Percentiles rank a stretch among this genome's conserved stretches.
These are phyloP conservation scores for Rhizoglyphus robini DNA, from an alignment of 1,140 invertebrate species.

Conservation along the genomic window DNA sequence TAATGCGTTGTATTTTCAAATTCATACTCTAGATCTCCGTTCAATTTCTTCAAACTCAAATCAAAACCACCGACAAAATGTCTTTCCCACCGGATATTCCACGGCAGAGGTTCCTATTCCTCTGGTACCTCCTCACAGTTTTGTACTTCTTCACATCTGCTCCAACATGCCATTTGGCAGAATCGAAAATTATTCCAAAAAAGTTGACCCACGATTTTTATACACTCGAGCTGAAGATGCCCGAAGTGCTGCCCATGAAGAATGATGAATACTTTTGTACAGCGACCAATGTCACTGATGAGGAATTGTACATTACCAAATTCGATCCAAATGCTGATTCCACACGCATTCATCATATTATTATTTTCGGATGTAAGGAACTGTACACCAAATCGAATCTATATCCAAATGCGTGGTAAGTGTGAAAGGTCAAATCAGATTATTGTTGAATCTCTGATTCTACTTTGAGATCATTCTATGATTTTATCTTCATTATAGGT, in stretches of 20 bases:
- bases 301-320: constrained; percentile 31
- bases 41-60: no score
- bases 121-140: no score
- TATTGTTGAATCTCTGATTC: background rate
- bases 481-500: constrained; percentile 29
- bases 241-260: background rate
- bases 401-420: constrained; percentile 21
- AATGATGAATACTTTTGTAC: constrained; percentile 27
- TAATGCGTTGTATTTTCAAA: no score
- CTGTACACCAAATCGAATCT: constrained; percentile 29
- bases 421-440: no score
- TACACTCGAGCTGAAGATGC: constrained; percentile 4
- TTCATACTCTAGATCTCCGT: no score
- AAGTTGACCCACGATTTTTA: background rate
- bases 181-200: constrained; percentile 12
- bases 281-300: constrained; percentile 29
- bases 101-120: no score
- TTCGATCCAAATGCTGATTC: constrained; percentile 34
- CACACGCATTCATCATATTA: constrained; percentile 43
- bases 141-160: no score
- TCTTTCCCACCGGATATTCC: no score
- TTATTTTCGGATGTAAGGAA: constrained; percentile 45
- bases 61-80: no score
- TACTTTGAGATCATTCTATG: constrained; percentile 1
- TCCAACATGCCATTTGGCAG: no score